A percentile compares a stretch with the other conserved stretches of the same genome.
phyloP scores from a whole-genome alignment of 2,888 invertebrate genomes.

The Pristionchus japonicus region DNA sequence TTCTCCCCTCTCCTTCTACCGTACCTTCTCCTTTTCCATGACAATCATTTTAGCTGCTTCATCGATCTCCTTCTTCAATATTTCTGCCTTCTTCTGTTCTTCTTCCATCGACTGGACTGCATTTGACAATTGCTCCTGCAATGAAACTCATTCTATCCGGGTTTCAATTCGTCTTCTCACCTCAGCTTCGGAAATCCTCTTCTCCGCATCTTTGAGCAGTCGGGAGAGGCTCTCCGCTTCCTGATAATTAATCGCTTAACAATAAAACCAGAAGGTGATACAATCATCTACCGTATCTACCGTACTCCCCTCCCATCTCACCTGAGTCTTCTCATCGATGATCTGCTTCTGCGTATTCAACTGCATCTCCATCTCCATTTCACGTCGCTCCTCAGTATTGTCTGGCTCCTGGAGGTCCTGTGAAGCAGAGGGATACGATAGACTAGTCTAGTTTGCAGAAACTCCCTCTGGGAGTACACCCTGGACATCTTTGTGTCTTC shows the following conservation, averaged over 20 bases:
- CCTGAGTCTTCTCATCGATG: constrained; percentile 31
- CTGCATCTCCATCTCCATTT: neutral
- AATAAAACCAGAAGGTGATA: neutral
- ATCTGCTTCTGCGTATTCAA: too few relatives aligned
- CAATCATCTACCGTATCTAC: neutral
- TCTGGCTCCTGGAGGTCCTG: neutral
- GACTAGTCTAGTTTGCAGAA: too few relatives aligned
- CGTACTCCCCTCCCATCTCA: neutral
- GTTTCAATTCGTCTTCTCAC: neutral
- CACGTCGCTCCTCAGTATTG: neutral
- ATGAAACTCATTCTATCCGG: neutral
- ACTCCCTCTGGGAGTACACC: too few relatives aligned
- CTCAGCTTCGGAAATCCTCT: too few relatives aligned
- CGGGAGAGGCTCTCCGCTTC: neutral
- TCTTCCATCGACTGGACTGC: neutral
- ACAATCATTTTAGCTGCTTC: neutral
- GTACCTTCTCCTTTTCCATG: neutral
- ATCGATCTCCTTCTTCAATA: neutral
- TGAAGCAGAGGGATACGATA: neutral
- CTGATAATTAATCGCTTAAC: neutral
- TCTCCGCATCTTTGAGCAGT: neutral
- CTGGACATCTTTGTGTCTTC: too few relatives aligned
- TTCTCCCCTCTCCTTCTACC: neutral
- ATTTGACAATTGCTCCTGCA: neutral
- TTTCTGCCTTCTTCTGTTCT: neutral